Percentiles rank a stretch among this genome's conserved stretches.
phyloP scores from a whole-genome alignment of 2,888 invertebrate genomes.

The Itoplectis maculator region DNA sequence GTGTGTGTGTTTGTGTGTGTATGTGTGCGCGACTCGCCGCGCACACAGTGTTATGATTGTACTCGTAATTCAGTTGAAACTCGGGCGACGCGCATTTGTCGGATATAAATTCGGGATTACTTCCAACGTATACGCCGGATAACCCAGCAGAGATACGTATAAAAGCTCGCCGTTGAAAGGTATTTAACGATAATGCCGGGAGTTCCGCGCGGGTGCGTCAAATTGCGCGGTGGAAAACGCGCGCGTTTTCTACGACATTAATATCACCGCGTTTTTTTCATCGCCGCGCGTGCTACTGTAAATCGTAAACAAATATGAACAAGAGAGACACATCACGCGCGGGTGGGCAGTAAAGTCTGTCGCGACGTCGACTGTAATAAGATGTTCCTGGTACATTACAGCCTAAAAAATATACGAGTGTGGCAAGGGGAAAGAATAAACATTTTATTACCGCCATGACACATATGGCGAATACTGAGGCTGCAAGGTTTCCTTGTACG shows the following conservation, averaged over 20 bases:
- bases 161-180: constrained; percentile 16
- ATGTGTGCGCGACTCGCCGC: no score
- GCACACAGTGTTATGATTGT: background rate
- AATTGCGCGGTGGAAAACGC: background rate
- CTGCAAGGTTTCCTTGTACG: constrained; percentile 37
- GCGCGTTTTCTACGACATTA: background rate
- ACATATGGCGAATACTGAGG: background rate
- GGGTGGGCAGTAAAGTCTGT: background rate
- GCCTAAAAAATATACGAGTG: background rate
- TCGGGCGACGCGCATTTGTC: background rate
- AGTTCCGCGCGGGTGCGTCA: background rate
- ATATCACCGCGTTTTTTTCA: background rate
- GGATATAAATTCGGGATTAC: constrained; percentile 8
- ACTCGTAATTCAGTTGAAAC: background rate
- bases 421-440: constrained; percentile 19
- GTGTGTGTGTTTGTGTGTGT: no score
- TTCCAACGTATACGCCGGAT: no score
- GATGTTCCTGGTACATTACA: constrained; percentile 3
- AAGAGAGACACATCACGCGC: background rate
- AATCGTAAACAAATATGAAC: constrained; percentile 13
- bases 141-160: background rate
- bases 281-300: background rate
- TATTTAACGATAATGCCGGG: constrained; percentile 25
- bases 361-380: constrained; percentile 3
- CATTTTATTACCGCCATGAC: constrained; percentile 11